Percentiles rank a stretch among this genome's conserved stretches.
Evolutionary conservation across 2,797 vertebrate species (phyloP).

Genomic region (Gallinago solitaria): DNA sequence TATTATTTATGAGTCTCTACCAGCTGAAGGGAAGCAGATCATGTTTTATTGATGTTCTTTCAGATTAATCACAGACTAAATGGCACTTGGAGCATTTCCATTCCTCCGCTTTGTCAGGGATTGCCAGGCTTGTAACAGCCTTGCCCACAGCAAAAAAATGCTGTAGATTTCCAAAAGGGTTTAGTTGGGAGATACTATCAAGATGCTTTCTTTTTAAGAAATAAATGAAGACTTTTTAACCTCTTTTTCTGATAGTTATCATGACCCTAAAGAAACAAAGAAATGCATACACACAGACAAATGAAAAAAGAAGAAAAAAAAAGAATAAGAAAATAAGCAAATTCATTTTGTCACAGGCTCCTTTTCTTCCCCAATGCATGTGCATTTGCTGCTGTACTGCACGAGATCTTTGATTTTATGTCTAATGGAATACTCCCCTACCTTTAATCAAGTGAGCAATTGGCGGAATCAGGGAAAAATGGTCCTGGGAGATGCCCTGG

Average conservation of each 20-base stretch:
- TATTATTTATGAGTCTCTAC: constrained; percentile 10
- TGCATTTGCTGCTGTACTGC: background rate
- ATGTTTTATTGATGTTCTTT: constrained; percentile 32
- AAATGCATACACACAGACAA: background rate
- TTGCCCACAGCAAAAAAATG: background rate
- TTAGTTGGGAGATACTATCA: background rate
- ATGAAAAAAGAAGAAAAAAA: background rate
- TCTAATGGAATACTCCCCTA: background rate
- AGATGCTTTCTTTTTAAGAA: background rate
- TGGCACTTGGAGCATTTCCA: background rate
- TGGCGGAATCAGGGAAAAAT: background rate
- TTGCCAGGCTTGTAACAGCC: background rate
- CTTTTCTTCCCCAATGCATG: background rate
- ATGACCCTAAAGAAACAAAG: background rate
- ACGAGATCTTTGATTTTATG: background rate
- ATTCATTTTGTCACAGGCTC: background rate
- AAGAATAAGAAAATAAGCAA: background rate
- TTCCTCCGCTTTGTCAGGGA: background rate
- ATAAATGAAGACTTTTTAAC: background rate
- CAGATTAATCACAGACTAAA: background rate
- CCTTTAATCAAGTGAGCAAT: background rate
- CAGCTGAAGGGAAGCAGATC: background rate
- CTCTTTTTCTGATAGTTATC: background rate
- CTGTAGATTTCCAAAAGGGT: background rate
- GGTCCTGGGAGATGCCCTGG: background rate